These are phyloP conservation scores for Achlya flavicornis DNA, from an alignment of 2,888 invertebrate species.

Conservation along the genomic window DNA sequence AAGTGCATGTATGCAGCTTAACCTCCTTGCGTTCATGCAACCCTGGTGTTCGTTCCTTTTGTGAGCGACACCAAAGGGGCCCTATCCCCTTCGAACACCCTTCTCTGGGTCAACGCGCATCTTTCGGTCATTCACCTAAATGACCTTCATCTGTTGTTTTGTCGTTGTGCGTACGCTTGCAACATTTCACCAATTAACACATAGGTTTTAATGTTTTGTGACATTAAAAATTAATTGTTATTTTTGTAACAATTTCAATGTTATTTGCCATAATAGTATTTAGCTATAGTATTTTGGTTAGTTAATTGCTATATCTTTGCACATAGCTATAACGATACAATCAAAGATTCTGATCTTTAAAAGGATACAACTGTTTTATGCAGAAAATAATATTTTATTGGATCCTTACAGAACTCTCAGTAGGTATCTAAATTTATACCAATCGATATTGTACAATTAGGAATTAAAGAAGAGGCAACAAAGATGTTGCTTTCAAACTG, in stretches of 20 bases:
- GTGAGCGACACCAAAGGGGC: conserved; percentile 80
- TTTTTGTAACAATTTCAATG: conserved; percentile 20
- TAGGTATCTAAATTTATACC: neutral
- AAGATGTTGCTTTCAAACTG: neutral
- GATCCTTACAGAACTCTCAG: too few species aligned
- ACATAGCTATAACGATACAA: too few species aligned
- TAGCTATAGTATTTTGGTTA: neutral
- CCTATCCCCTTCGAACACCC: conserved; percentile 82
- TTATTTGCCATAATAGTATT: conserved; percentile 16
- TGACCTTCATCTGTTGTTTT: conserved; percentile 43
- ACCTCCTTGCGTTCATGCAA: conserved; percentile 74
- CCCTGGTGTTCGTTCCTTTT: conserved; percentile 81
- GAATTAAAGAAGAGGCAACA: too few species aligned
- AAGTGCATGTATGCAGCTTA: conserved; percentile 81
- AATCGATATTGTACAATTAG: neutral
- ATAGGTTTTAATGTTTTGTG: neutral
- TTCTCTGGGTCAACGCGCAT: conserved; percentile 80
- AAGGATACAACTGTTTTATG: too few species aligned
- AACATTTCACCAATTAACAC: neutral
- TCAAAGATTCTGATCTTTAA: too few species aligned
- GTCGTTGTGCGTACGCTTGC: conserved; percentile 23
- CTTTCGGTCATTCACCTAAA: conserved; percentile 67
- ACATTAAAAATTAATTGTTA: neutral
- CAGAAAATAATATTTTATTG: too few species aligned
- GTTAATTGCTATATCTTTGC: too few species aligned